Evolutionary conservation across 1,140 invertebrate genomes (phyloP).

Genomic region (Zelostemma sp.): DNA sequence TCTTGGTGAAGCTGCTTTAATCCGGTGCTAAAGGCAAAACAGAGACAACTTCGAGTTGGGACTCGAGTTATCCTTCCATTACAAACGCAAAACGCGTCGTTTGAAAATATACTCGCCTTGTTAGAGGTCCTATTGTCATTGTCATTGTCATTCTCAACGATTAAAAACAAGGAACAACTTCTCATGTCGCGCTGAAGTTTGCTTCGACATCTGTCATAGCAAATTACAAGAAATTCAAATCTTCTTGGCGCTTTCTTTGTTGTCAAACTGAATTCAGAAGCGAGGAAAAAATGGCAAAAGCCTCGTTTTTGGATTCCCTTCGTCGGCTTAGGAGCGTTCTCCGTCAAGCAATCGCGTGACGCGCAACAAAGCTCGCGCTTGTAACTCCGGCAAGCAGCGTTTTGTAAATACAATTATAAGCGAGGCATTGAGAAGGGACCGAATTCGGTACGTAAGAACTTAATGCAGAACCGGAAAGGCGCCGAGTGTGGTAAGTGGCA

Average conservation of each 20-base stretch:
- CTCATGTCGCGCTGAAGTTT: no score
- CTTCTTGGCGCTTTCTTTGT: no score
- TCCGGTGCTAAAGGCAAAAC: conserved; percentile 59
- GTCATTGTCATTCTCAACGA: no score
- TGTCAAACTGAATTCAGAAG: no score
- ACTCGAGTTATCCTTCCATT: conserved; percentile 54
- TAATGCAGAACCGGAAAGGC: conserved; percentile 24
- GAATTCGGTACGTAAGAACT: conserved; percentile 33
- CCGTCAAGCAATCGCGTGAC: not conserved
- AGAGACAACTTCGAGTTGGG: conserved; percentile 50
- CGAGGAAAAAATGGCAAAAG: no score
- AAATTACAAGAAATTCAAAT: no score
- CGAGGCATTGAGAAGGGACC: conserved; percentile 13
- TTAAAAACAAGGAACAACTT: no score
- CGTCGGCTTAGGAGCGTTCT: no score
- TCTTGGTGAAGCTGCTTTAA: conserved; percentile 60
- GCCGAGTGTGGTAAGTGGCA: conserved; percentile 31
- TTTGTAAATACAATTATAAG: conserved; percentile 39
- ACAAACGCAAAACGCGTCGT: conserved; percentile 33
- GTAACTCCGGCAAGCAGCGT: conserved; percentile 1
- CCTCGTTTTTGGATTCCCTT: no score
- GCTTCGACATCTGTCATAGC: no score
- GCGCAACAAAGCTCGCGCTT: not conserved
- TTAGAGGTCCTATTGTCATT: no score
- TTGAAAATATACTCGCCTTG: no score